Evolutionary conservation across 2,888 invertebrate species (phyloP).

Genomic region (Oscheius myriophilus): DNA sequence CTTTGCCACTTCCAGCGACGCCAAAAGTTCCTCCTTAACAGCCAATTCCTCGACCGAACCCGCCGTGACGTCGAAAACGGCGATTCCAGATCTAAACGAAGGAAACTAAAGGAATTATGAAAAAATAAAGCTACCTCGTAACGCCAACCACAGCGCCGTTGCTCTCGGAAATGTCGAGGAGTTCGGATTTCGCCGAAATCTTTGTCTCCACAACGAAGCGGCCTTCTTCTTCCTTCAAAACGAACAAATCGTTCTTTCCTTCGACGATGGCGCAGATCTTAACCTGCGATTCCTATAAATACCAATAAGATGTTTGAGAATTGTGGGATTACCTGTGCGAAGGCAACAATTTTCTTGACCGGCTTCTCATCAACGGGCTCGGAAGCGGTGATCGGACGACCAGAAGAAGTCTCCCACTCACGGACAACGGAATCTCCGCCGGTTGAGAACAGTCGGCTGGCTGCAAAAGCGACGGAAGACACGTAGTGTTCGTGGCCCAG

Average conservation of each 20-base stretch:
- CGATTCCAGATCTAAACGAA: constrained; percentile 9
- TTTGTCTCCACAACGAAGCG: constrained; percentile 22
- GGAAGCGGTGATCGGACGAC: constrained; percentile 13
- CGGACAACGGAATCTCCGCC: constrained; percentile 41
- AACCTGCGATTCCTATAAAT: background rate
- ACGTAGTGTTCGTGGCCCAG: constrained; percentile 55
- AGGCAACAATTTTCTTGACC: constrained; percentile 19
- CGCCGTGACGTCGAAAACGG: background rate
- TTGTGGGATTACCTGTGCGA: background rate
- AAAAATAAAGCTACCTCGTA: background rate
- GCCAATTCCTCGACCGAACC: background rate
- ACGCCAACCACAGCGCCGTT: background rate
- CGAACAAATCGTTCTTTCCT: constrained; percentile 16
- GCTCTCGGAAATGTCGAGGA: background rate
- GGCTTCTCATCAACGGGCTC: background rate
- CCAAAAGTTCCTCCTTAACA: background rate
- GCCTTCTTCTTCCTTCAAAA: constrained; percentile 19
- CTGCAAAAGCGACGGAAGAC: constrained; percentile 27
- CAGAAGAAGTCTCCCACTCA: constrained; percentile 33
- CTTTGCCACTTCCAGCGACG: constrained; percentile 16
- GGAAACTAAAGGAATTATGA: background rate
- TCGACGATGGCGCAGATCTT: constrained; percentile 8
- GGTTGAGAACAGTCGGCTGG: constrained; percentile 35
- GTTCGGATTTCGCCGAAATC: background rate
- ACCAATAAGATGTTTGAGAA: too few species aligned